Evolutionary conservation across 1,140 invertebrate genomes (phyloP).

Genomic region (Linepithema humile): DNA sequence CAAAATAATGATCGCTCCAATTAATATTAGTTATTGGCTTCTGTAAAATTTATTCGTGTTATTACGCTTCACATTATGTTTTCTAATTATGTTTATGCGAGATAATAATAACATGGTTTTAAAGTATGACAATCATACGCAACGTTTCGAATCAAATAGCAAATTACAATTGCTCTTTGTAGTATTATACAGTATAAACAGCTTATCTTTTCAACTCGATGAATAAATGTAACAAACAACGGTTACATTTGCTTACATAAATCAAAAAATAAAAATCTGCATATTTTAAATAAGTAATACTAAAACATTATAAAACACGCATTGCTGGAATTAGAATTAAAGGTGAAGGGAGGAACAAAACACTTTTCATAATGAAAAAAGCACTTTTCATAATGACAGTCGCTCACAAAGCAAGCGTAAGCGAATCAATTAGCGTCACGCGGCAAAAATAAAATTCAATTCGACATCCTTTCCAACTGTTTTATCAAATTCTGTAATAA

Average conservation of each 20-base stretch:
- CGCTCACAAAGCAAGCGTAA: too few relatives aligned
- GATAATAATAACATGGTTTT: constrained; percentile 39
- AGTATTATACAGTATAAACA: neutral
- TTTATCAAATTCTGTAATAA: too few relatives aligned
- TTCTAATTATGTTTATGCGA: constrained; percentile 13
- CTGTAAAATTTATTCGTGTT: constrained; percentile 29
- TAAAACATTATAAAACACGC: neutral
- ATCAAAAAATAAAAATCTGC: neutral
- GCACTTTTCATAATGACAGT: too few relatives aligned
- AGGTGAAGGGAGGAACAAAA: too few relatives aligned
- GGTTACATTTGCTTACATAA: neutral
- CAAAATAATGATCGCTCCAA: constrained; percentile 36
- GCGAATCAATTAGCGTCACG: too few relatives aligned
- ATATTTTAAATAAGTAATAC: neutral
- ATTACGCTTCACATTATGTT: constrained; percentile 25
- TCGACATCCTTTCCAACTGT: too few relatives aligned
- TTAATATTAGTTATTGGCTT: constrained; percentile 46
- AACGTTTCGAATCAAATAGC: constrained; percentile 28
- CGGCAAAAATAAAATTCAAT: too few relatives aligned
- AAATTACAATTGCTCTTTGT: constrained; percentile 20
- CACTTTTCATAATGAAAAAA: too few relatives aligned
- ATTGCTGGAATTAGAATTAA: too few relatives aligned
- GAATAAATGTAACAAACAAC: neutral
- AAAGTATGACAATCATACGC: constrained; percentile 4
- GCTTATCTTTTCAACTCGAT: neutral